These are phyloP conservation scores for Diachrysia chrysitis DNA, from an alignment of 2,888 invertebrate genomes.

Conservation along the genomic window DNA sequence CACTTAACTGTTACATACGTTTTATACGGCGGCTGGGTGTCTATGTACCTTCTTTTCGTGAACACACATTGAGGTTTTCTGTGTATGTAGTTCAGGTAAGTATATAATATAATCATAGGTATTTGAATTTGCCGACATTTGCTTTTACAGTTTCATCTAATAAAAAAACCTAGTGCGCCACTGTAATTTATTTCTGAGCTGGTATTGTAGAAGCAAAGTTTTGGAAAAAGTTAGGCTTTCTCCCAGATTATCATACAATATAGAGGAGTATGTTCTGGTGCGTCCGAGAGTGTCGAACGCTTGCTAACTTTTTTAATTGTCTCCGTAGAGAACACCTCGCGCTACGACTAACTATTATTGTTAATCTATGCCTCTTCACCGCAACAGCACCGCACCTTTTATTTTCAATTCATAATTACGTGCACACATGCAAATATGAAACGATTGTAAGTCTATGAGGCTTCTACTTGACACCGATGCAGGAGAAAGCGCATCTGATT, in stretches of 20 bases:
- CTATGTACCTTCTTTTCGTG: not conserved
- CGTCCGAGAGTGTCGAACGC: slow-evolving; percentile 35
- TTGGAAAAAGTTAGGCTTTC: slow-evolving; percentile 62
- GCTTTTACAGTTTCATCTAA: slow-evolving; percentile 47
- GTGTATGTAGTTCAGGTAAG: too few relatives aligned
- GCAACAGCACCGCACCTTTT: slow-evolving; percentile 11
- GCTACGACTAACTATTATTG: slow-evolving; percentile 28
- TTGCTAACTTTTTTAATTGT: slow-evolving; percentile 58
- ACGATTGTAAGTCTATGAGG: slow-evolving; percentile 35
- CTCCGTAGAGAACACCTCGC: slow-evolving; percentile 35
- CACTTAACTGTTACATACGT: slow-evolving; percentile 36
- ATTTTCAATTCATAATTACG: slow-evolving; percentile 21
- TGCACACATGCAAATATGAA: slow-evolving; percentile 25
- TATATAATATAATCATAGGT: too few relatives aligned
- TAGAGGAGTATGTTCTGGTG: slow-evolving; percentile 49
- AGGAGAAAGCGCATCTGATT: slow-evolving; percentile 65
- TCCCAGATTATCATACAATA: slow-evolving; percentile 64
- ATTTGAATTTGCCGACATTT: slow-evolving; percentile 35
- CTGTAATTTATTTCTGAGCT: slow-evolving; percentile 49
- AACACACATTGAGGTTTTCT: slow-evolving; percentile 13
- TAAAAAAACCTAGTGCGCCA: slow-evolving; percentile 49
- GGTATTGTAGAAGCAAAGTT: slow-evolving; percentile 52
- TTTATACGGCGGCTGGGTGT: slow-evolving; percentile 6
- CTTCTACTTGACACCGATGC: slow-evolving; percentile 56
- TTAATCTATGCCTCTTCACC: slow-evolving; percentile 42